Percentiles rank a stretch among this genome's conserved stretches.
Evolutionary conservation across 2,113 vertebrate genomes (phyloP).

Genomic region (Abramis brama): DNA sequence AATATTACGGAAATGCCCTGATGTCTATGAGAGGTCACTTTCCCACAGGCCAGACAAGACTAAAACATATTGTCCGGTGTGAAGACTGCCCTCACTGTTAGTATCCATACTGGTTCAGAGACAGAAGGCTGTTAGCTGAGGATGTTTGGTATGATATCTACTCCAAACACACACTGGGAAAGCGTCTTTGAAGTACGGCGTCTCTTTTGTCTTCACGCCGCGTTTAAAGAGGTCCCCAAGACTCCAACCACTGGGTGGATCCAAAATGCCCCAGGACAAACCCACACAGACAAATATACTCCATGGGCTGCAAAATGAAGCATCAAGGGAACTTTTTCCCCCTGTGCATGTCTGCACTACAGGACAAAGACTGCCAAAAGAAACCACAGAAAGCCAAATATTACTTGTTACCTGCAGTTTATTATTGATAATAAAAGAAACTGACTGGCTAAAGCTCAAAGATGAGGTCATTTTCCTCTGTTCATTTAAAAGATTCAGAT

Average conservation of each 20-base stretch:
- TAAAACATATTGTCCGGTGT: neutral
- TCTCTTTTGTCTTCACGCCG: conserved; percentile 56
- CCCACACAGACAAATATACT: conserved; percentile 17
- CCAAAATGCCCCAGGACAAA: conserved; percentile 40
- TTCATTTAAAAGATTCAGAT: neutral
- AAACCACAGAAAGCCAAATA: conserved; percentile 50
- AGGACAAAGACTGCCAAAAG: conserved; percentile 50
- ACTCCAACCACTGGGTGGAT: conserved; percentile 23
- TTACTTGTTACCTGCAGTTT: conserved; percentile 51
- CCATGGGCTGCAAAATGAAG: conserved; percentile 26
- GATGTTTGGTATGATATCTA: conserved; percentile 36
- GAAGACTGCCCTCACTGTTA: neutral
- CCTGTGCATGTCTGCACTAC: conserved; percentile 27
- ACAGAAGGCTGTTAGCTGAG: conserved; percentile 33
- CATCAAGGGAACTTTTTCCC: conserved; percentile 48
- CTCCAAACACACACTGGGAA: conserved; percentile 21
- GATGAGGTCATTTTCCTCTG: conserved; percentile 23
- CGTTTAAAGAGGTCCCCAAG: conserved; percentile 25
- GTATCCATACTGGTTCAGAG: neutral
- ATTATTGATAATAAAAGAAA: conserved; percentile 49
- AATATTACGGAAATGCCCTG: neutral
- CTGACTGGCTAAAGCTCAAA: conserved; percentile 18
- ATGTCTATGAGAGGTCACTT: conserved; percentile 4
- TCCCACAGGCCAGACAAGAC: conserved; percentile 6
- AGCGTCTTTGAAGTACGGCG: conserved; percentile 50